These are phyloP conservation scores for Sciaenops ocellatus DNA, from an alignment of 2,797 vertebrate genomes.

Conservation along the genomic window DNA sequence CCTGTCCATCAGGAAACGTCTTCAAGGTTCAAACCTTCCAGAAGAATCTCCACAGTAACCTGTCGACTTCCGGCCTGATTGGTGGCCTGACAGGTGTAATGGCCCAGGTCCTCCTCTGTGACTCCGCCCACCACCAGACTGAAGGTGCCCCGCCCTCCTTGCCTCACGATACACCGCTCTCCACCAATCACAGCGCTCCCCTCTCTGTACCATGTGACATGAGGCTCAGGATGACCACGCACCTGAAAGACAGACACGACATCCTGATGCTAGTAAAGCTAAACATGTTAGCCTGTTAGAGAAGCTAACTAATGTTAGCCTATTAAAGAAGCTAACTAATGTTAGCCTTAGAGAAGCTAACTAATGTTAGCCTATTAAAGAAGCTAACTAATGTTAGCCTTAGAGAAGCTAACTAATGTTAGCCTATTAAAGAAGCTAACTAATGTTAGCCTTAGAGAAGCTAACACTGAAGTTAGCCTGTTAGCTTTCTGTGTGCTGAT, in stretches of 20 bases:
- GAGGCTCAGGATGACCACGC: slow-evolving; percentile 76
- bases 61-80: slow-evolving; percentile 90
- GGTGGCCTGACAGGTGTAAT: slow-evolving; percentile 88
- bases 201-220: slow-evolving; percentile 87
- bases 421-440: too few species aligned
- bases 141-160: slow-evolving; percentile 88
- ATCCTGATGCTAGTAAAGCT: too few species aligned
- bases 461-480: neutral
- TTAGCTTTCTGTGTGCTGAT: neutral
- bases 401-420: too few species aligned
- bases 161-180: slow-evolving; percentile 79
- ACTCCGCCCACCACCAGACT: slow-evolving; percentile 88
- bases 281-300: too few species aligned
- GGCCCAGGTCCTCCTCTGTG: slow-evolving; percentile 85
- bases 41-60: slow-evolving; percentile 91
- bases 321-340: too few species aligned
- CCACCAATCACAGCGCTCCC: slow-evolving; percentile 85
- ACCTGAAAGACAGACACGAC: slow-evolving; percentile 74
- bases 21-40: slow-evolving; percentile 82
- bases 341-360: too few species aligned
- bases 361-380: too few species aligned
- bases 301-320: too few species aligned
- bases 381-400: too few species aligned
- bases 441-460: too few species aligned
- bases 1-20: too few species aligned